Percentiles rank a stretch among this genome's conserved stretches.
These are phyloP conservation scores for Galerucella pusilla DNA, from an alignment of 2,888 invertebrate genomes.

Conservation along the genomic window DNA sequence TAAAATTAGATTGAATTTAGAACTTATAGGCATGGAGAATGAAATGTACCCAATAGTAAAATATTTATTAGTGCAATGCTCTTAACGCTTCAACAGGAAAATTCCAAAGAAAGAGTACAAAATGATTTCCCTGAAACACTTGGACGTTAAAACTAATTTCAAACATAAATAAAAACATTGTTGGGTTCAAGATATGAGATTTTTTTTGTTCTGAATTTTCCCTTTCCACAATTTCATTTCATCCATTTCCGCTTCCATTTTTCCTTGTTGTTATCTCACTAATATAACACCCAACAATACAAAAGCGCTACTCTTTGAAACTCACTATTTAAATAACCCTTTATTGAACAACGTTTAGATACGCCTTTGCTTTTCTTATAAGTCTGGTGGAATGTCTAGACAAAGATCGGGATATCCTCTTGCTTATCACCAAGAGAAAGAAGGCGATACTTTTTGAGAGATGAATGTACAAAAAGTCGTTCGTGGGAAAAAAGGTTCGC, in stretches of 20 bases:
- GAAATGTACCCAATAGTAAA: neutral
- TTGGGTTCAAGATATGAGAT: too few relatives aligned
- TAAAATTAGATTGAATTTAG: neutral
- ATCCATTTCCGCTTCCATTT: too few relatives aligned
- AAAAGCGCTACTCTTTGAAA: too few relatives aligned
- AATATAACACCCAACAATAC: too few relatives aligned
- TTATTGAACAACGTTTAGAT: neutral
- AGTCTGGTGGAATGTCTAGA: slow-evolving; percentile 61
- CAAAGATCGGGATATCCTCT: slow-evolving; percentile 54
- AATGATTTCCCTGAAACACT: neutral
- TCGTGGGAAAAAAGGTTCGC: slow-evolving; percentile 64
- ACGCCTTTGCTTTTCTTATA: slow-evolving; percentile 40
- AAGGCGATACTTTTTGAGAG: slow-evolving; percentile 57
- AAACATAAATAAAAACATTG: too few relatives aligned
- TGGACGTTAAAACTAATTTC: neutral
- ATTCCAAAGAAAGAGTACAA: neutral
- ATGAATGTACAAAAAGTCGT: slow-evolving; percentile 64
- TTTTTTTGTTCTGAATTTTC: too few relatives aligned
- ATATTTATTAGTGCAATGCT: slow-evolving; percentile 3
- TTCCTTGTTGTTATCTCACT: too few relatives aligned
- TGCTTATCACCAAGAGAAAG: slow-evolving; percentile 40
- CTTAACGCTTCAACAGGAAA: neutral
- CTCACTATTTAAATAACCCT: neutral
- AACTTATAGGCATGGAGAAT: neutral
- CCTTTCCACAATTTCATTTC: too few relatives aligned